phyloP scores from a whole-genome alignment of 2,888 invertebrate species.

The Agrotis segetum region DNA sequence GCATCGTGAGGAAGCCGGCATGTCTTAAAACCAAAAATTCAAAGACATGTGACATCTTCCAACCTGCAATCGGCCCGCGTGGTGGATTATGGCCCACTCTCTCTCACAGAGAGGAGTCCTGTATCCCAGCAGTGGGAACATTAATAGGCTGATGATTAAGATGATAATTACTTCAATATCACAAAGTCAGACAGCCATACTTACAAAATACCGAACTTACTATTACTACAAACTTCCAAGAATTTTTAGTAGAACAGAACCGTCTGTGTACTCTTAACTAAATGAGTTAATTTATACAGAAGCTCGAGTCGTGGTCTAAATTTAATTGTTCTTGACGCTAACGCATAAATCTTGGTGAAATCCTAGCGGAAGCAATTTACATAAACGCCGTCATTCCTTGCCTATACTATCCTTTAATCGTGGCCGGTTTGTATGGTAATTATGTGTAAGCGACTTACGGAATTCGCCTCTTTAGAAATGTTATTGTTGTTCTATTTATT shows the following conservation, averaged over 20 bases:
- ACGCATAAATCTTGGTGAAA: slow-evolving; percentile 86
- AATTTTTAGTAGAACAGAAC: slow-evolving; percentile 44
- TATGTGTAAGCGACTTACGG: slow-evolving; percentile 58
- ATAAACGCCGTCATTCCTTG: slow-evolving; percentile 83
- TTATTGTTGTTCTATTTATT: slow-evolving; percentile 44
- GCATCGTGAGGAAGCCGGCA: no score
- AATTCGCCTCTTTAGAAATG: slow-evolving; percentile 58
- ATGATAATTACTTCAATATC: background rate
- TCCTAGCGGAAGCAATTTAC: slow-evolving; percentile 88
- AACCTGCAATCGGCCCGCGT: no score
- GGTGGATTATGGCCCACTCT: no score
- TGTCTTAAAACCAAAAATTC: no score
- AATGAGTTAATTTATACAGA: slow-evolving; percentile 84
- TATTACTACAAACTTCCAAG: slow-evolving; percentile 36
- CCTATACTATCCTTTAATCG: slow-evolving; percentile 80
- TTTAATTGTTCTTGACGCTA: slow-evolving; percentile 88
- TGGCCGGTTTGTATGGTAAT: slow-evolving; percentile 70
- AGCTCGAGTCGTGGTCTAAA: slow-evolving; percentile 82
- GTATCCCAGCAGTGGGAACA: no score
- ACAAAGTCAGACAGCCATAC: background rate
- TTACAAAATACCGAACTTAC: slow-evolving; percentile 1
- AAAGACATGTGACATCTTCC: no score
- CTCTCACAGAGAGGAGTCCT: no score
- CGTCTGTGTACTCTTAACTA: slow-evolving; percentile 63
- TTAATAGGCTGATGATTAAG: no score